phyloP scores from a whole-genome alignment of 2,113 vertebrate genomes.

The Corythoichthys haematopterus region DNA sequence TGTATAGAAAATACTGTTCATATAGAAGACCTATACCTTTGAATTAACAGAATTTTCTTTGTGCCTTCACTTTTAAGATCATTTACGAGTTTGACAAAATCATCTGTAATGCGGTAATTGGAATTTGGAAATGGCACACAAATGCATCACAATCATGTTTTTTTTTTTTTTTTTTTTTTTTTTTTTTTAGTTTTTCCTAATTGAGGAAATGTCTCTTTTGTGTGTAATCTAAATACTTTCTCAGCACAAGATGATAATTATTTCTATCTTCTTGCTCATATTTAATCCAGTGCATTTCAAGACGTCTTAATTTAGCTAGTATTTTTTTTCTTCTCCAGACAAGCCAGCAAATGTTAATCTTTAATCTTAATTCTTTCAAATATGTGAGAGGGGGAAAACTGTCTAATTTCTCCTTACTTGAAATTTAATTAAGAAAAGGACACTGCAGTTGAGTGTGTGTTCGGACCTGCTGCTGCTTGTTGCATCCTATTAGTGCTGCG shows the following conservation, averaged over 20 bases:
- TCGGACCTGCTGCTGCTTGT: constrained; percentile 20
- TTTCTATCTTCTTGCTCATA: constrained; percentile 4
- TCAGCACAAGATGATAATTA: neutral
- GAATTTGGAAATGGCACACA: neutral
- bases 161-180: too few relatives aligned
- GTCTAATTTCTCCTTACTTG: constrained; percentile 11
- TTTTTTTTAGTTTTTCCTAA: neutral
- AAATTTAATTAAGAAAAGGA: constrained; percentile 51
- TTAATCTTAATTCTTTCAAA: constrained; percentile 38
- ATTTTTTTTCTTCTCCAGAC: constrained; percentile 48
- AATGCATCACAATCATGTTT: neutral
- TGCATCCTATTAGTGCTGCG: constrained; percentile 53
- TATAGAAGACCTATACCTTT: neutral
- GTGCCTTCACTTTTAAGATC: neutral
- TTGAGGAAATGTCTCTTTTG: constrained; percentile 9
- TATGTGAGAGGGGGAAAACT: constrained; percentile 34
- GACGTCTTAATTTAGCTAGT: constrained; percentile 46
- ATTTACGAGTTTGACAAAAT: neutral
- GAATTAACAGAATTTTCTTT: neutral
- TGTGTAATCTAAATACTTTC: constrained; percentile 1
- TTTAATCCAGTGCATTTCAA: constrained; percentile 45
- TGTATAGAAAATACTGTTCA: neutral
- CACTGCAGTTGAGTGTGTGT: neutral
- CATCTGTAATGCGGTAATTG: neutral
- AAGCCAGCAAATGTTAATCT: constrained; percentile 51